Base-by-base conservation (phyloP, 1,140 invertebrate genomes). In the Eriosoma lanigerum region DNA sequence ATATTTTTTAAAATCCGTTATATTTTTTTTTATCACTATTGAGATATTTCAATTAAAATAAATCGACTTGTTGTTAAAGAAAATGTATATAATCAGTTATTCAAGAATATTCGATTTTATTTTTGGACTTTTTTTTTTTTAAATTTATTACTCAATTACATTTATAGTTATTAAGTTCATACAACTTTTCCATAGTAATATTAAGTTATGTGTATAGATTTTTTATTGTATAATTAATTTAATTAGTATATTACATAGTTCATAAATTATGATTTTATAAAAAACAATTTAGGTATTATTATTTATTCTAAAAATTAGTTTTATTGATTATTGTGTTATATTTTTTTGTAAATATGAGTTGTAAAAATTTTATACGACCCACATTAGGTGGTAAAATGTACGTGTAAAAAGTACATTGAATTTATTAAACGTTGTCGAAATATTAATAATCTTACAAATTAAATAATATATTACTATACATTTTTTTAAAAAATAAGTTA, bases 161-260 rank as follows among this genome's bases (percentile, higher is more conserved):
- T 68, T 68, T 26, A 26, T 68, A 48, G n/a, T n/a, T n/a, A 68
- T 46, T 46, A 48, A 24, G 48, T 68, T 24, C 48, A 48, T 48
- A 26, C 8, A 10, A 29, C 9, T 38, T 68, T 24, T 19, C 8
- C 21, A 17, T 68, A 13, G 13, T 26, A 24, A 68, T 68, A 17
- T 48, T 17, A 66, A 44, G 32, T n/a, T 64, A 13, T 64, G 38
- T 4, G 9, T 52, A 12, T 66, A 21, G n/a, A n/a, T n/a, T 68
- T 64, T 64, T n/a, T 68, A 24, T 48, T 68, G 21, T 68, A 48
- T 48, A 68, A 68, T 48, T 48, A 64, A 64, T 44, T 64, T 32
- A 68, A 19, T 46, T 68, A 68, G 64, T 24, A 24, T n/a, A n/a
- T n/a, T 48, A 13, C 10, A 48, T 48, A 68, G 15, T 46, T 48